Conservation (phyloP, 2,113 vertebrate genomes). For the Micronisus gabar region DNA sequence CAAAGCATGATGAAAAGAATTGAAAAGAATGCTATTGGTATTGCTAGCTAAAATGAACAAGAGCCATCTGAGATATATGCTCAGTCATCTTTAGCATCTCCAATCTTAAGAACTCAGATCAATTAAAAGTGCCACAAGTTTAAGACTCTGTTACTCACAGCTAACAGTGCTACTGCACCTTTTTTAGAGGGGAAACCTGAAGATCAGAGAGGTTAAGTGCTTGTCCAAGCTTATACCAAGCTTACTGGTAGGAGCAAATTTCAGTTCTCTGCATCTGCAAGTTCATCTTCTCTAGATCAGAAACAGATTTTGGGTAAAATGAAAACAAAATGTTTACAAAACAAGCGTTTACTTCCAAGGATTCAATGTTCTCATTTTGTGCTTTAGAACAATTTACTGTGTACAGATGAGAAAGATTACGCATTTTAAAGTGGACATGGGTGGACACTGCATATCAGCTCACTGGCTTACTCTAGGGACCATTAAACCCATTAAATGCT, state of each 20-base stretch:
- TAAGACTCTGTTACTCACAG: neutral
- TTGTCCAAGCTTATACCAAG: neutral
- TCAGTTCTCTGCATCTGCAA: neutral
- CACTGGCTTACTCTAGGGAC: neutral
- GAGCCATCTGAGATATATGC: neutral
- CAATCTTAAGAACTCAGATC: neutral
- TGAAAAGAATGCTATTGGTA: neutral
- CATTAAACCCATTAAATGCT: neutral
- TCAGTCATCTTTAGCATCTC: neutral
- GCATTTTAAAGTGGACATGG: neutral
- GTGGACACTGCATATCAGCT: neutral
- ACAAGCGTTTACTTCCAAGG: neutral
- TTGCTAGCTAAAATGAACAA: neutral
- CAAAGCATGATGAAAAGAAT: constrained; percentile 15
- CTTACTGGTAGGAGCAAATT: neutral
- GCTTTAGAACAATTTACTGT: neutral
- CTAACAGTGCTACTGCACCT: neutral
- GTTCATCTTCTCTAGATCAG: neutral
- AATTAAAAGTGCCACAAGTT: neutral
- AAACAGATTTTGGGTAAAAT: neutral
- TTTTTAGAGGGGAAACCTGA: neutral
- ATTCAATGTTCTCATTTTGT: neutral
- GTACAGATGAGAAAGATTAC: neutral
- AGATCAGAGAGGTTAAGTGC: neutral
- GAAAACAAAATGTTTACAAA: neutral